Percentiles rank a stretch among this genome's conserved stretches.
Evolutionary conservation across 2,113 vertebrate genomes (phyloP).

Genomic region (Cololabis saira): DNA sequence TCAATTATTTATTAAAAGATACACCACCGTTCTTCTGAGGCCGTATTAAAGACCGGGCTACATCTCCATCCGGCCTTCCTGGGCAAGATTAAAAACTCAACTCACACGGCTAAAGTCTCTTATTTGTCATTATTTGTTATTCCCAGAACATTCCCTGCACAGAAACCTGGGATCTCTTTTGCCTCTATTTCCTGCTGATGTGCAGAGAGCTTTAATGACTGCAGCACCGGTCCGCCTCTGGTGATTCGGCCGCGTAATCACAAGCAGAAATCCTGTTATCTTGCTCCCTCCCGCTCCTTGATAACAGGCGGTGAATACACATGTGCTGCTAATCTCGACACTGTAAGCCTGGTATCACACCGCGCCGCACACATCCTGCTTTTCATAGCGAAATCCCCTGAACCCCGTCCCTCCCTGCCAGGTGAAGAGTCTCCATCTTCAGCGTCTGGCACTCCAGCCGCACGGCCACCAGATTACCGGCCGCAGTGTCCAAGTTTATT

Average conservation of each 20-base stretch:
- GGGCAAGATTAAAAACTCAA: too few relatives aligned
- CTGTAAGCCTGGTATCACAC: constrained; percentile 8
- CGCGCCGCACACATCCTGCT: not conserved
- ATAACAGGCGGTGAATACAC: constrained; percentile 22
- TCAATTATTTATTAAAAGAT: too few relatives aligned
- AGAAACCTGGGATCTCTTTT: not conserved
- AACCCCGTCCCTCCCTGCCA: constrained; percentile 6
- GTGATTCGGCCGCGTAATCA: constrained; percentile 29
- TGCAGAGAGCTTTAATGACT: constrained; percentile 13
- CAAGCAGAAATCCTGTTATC: constrained; percentile 29
- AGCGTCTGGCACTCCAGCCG: constrained; percentile 27
- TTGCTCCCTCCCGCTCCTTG: constrained; percentile 6
- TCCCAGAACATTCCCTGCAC: not conserved
- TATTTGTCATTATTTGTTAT: not conserved
- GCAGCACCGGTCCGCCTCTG: constrained; percentile 16
- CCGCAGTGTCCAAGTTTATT: constrained; percentile 54
- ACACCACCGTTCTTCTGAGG: too few relatives aligned
- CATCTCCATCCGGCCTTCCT: too few relatives aligned
- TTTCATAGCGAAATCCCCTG: not conserved
- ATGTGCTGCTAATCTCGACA: constrained; percentile 32
- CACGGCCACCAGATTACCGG: constrained; percentile 47
- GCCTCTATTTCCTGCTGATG: not conserved
- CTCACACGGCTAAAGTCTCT: not conserved
- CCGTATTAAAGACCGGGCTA: too few relatives aligned
- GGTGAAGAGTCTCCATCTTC: constrained; percentile 45